Conservation (phyloP, 2,113 vertebrate genomes). For the Ictidomys tridecemlineatus region DNA sequence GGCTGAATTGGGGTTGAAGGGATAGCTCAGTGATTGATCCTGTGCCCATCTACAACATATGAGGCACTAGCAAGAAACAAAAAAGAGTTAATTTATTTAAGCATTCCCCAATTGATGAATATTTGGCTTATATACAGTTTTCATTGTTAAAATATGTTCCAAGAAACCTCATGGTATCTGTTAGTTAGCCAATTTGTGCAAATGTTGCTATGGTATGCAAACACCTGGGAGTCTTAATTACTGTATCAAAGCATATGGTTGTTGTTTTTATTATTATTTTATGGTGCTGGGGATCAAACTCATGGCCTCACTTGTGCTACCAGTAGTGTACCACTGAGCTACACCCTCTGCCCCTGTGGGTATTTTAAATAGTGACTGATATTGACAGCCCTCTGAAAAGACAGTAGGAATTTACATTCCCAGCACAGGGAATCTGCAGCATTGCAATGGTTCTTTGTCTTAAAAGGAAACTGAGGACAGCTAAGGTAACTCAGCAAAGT, state of each 20-base stretch:
- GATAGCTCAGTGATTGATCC: too few relatives aligned
- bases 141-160: not conserved
- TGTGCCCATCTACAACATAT: too few relatives aligned
- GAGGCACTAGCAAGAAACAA: too few relatives aligned
- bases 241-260: not conserved
- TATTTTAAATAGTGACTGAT: not conserved
- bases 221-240: not conserved
- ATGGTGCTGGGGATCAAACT: not conserved
- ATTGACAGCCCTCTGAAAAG: not conserved
- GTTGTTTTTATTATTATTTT: not conserved
- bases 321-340: too few relatives aligned
- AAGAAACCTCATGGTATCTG: not conserved
- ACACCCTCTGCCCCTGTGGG: too few relatives aligned
- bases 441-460: not conserved
- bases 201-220: not conserved
- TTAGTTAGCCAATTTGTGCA: not conserved
- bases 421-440: not conserved
- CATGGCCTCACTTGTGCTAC: too few relatives aligned
- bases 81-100: conserved; percentile 6
- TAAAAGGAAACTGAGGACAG: not conserved
- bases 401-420: not conserved
- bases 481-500: not conserved
- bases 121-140: conserved; percentile 42
- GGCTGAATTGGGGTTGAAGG: not conserved
- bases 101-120: not conserved